phyloP scores from a whole-genome alignment of 1,140 invertebrate species.

The Ips typographus region DNA sequence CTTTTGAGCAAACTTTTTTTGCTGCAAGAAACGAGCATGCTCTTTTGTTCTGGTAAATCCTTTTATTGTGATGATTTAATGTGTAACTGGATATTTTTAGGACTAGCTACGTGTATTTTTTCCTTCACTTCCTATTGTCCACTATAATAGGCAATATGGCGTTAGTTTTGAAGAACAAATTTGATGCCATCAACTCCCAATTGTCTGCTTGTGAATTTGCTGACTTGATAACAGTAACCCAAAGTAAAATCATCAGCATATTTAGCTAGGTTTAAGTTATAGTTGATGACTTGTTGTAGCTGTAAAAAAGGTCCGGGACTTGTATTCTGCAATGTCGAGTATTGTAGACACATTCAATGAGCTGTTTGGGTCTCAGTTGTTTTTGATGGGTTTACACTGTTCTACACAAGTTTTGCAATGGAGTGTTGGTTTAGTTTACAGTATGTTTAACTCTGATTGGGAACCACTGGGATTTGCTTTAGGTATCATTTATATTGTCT shows the following conservation, averaged over 20 bases:
- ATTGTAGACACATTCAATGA: slow-evolving; percentile 25
- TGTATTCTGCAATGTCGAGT: background rate
- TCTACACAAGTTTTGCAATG: slow-evolving; percentile 30
- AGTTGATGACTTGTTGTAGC: background rate
- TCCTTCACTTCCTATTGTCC: slow-evolving; percentile 28
- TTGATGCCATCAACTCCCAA: slow-evolving; percentile 22
- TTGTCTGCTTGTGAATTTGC: slow-evolving; percentile 13
- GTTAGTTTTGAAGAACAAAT: slow-evolving; percentile 27
- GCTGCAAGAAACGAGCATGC: slow-evolving; percentile 5
- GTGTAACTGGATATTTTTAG: slow-evolving; percentile 2
- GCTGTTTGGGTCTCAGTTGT: slow-evolving; percentile 25
- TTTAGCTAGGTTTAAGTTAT: too few relatives aligned
- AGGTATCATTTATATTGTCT: slow-evolving; percentile 23
- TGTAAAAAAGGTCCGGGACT: slow-evolving; percentile 21
- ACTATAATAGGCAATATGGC: slow-evolving; percentile 32
- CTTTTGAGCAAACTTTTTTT: slow-evolving; percentile 18
- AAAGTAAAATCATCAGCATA: slow-evolving; percentile 7
- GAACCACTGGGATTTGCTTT: slow-evolving; percentile 1
- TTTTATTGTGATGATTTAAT: too few relatives aligned
- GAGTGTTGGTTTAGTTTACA: slow-evolving; percentile 22
- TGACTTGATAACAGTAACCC: slow-evolving; percentile 6
- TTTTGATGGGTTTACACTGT: slow-evolving; percentile 33
- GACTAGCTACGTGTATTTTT: slow-evolving; percentile 28
- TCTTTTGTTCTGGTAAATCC: slow-evolving; percentile 23
- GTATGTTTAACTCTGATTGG: slow-evolving; percentile 16